These are phyloP conservation scores for Limenitis camilla DNA, from an alignment of 2,888 invertebrate genomes.

Conservation along the genomic window DNA sequence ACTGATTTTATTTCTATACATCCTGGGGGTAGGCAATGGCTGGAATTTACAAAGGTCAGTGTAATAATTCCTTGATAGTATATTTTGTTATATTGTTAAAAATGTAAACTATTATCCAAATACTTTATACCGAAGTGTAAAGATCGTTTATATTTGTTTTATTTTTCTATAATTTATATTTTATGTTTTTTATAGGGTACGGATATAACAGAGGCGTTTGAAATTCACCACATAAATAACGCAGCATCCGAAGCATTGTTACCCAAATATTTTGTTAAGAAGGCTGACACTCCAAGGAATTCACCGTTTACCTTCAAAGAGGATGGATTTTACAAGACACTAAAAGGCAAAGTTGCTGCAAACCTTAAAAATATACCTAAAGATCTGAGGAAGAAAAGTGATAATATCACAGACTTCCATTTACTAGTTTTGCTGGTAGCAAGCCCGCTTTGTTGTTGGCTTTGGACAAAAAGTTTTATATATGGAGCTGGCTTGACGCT, in stretches of 20 bases:
- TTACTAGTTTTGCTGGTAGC: constrained; percentile 38
- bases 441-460: constrained; percentile 46
- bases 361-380: constrained; percentile 71
- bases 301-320: constrained; percentile 83
- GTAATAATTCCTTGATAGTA: neutral
- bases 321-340: constrained; percentile 84
- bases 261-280: constrained; percentile 78
- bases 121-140: neutral
- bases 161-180: neutral
- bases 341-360: constrained; percentile 76
- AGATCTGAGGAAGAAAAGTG: constrained; percentile 46
- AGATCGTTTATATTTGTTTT: neutral
- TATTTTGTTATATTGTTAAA: no score
- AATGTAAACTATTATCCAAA: neutral
- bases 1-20: constrained; percentile 84
- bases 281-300: constrained; percentile 77
- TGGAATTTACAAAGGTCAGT: constrained; percentile 77
- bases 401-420: constrained; percentile 44
- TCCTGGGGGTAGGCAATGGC: constrained; percentile 90
- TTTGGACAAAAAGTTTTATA: constrained; percentile 40
- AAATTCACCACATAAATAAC: constrained; percentile 74
- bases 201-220: constrained; percentile 79
- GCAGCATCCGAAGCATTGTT: constrained; percentile 75
- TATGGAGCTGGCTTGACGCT: constrained; percentile 41
- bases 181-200: constrained; percentile 64